Percentiles rank a stretch among this genome's conserved stretches.
Conservation (phyloP, 2,113 vertebrate species). For the Garra rufa region DNA sequence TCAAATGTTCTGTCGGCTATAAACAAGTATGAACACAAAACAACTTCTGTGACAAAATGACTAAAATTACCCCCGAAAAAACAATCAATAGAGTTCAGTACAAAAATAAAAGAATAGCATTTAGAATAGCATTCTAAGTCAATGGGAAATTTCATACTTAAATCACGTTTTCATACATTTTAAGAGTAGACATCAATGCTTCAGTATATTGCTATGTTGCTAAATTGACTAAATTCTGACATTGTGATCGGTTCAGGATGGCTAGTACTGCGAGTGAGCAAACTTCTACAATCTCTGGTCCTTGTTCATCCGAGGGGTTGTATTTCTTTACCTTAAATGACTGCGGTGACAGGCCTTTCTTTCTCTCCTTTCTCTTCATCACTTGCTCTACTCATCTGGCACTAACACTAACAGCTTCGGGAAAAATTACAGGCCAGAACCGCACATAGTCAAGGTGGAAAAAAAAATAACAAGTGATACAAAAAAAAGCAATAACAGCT, state of each 20-base stretch:
- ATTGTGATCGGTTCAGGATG: neutral
- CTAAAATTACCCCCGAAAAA: neutral
- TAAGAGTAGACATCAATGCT: neutral
- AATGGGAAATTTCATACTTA: neutral
- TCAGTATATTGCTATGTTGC: neutral
- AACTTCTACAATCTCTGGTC: neutral
- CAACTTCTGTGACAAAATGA: neutral
- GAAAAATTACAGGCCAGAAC: conserved; percentile 79
- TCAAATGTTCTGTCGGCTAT: neutral
- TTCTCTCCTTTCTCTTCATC: conserved; percentile 69
- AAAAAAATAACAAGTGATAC: conserved; percentile 51
- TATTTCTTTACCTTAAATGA: neutral
- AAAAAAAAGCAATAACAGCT: conserved; percentile 79
- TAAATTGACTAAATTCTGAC: neutral
- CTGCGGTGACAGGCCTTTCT: neutral
- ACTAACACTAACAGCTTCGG: conserved; percentile 83
- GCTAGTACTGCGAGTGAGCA: neutral
- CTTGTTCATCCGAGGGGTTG: neutral
- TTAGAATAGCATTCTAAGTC: neutral
- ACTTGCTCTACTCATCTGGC: conserved; percentile 77
- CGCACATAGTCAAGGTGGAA: conserved; percentile 68
- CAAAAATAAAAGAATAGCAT: neutral
- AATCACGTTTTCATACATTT: neutral
- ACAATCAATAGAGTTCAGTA: neutral
- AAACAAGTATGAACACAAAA: neutral